These are phyloP conservation scores for Zygaena filipendulae DNA, from an alignment of 2,888 invertebrate genomes.

Conservation along the genomic window DNA sequence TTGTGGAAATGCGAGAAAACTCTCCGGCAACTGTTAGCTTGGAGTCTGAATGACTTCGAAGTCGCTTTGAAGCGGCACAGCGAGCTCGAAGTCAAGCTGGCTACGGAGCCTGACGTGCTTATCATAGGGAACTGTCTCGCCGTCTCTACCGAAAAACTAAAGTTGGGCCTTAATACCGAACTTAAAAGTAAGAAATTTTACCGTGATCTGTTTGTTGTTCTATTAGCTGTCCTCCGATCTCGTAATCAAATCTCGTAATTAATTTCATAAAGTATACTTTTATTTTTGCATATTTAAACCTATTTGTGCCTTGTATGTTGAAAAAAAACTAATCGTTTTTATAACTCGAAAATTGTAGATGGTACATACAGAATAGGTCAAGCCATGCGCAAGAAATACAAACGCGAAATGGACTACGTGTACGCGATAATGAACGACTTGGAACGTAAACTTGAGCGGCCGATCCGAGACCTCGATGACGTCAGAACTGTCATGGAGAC, in stretches of 20 bases:
- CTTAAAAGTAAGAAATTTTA: slow-evolving; percentile 76
- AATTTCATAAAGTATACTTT: neutral
- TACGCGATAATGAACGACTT: slow-evolving; percentile 93
- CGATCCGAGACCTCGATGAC: slow-evolving; percentile 92
- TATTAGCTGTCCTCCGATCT: neutral
- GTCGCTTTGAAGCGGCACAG: slow-evolving; percentile 77
- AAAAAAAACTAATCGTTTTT: neutral
- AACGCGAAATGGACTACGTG: slow-evolving; percentile 93
- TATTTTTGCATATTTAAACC: too few species aligned
- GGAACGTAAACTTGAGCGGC: slow-evolving; percentile 88
- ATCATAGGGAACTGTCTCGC: slow-evolving; percentile 79
- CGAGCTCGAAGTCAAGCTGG: slow-evolving; percentile 78
- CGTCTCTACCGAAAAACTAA: slow-evolving; percentile 84
- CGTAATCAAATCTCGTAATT: neutral
- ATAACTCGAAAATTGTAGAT: too few species aligned
- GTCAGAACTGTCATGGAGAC: slow-evolving; percentile 95
- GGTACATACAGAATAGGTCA: slow-evolving; percentile 85
- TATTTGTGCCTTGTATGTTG: neutral
- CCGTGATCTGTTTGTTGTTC: too few species aligned
- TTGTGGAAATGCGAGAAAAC: slow-evolving; percentile 88
- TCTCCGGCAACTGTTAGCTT: slow-evolving; percentile 79
- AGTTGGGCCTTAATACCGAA: slow-evolving; percentile 85
- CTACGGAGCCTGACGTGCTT: slow-evolving; percentile 78
- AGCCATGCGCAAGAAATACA: slow-evolving; percentile 89
- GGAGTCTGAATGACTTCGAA: slow-evolving; percentile 81